Evolutionary conservation across 2,888 invertebrate species (phyloP).

Genomic region (Timandra comae): DNA sequence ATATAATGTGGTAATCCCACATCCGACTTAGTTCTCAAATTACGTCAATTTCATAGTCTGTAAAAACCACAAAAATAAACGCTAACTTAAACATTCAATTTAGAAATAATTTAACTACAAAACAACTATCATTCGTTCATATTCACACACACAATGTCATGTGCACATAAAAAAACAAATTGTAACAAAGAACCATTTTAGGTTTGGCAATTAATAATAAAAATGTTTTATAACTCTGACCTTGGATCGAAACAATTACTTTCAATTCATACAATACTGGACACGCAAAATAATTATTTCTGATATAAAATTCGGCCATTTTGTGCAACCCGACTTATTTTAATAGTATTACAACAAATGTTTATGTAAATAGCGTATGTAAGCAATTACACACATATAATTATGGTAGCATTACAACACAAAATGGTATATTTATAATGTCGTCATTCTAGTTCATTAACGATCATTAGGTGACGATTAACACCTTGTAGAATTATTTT

Average conservation of each 20-base stretch:
- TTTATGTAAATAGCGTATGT: conserved; percentile 17
- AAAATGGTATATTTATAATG: conserved; percentile 12
- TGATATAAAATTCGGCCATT: conserved; percentile 18
- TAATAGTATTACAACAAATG: conserved; percentile 12
- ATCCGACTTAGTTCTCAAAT: too few species aligned
- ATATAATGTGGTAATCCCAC: too few species aligned
- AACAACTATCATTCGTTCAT: too few species aligned
- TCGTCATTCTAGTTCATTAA: conserved; percentile 6
- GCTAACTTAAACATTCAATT: too few species aligned
- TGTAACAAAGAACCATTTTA: not conserved
- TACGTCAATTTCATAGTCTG: too few species aligned
- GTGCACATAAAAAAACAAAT: not conserved
- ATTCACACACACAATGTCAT: not conserved
- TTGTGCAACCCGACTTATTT: conserved; percentile 6
- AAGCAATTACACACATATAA: conserved; percentile 15
- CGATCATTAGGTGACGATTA: conserved; percentile 7
- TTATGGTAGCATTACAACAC: conserved; percentile 16
- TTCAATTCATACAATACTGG: conserved; percentile 11
- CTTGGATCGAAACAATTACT: conserved; percentile 15
- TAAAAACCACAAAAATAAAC: too few species aligned
- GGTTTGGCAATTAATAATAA: conserved; percentile 1
- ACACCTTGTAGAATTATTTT: too few species aligned
- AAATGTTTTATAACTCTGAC: conserved; percentile 9
- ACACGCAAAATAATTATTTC: conserved; percentile 13
- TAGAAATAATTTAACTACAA: too few species aligned